Evolutionary conservation across 2,797 vertebrate species (phyloP).

Genomic region (Galaxias olidus): DNA sequence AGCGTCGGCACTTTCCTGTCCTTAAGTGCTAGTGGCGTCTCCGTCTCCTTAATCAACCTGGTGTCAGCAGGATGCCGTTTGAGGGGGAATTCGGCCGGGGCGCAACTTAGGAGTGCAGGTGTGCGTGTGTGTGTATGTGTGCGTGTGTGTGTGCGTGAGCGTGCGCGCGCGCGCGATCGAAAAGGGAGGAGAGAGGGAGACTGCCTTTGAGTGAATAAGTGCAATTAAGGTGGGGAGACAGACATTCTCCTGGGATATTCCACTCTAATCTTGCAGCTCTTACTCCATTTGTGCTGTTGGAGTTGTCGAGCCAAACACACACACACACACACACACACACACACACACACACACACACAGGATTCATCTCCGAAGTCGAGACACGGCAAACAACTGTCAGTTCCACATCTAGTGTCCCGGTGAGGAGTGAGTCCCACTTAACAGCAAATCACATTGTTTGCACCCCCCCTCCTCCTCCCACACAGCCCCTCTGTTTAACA

Average conservation of each 20-base stretch:
- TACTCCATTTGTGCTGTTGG: conserved; percentile 61
- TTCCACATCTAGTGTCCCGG: conserved; percentile 36
- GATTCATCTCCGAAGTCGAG: conserved; percentile 21
- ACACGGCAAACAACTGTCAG: conserved; percentile 39
- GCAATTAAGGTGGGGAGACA: conserved; percentile 49
- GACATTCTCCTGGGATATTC: conserved; percentile 51
- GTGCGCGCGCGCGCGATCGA: conserved; percentile 3
- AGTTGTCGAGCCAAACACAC: conserved; percentile 24
- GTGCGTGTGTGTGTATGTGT: conserved; percentile 3
- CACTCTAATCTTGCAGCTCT: conserved; percentile 52
- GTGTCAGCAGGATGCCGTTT: conserved; percentile 43
- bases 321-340: conserved; percentile 1
- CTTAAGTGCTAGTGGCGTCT: conserved; percentile 38
- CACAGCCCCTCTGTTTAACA: no score
- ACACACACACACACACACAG: conserved; percentile 11
- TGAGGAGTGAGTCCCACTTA: conserved; percentile 42
- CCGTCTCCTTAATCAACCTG: conserved; percentile 53
- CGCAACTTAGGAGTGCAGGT: background rate
- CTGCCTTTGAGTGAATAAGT: conserved; percentile 9
- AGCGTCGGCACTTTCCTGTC: conserved; percentile 50
- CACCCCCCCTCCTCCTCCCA: background rate
- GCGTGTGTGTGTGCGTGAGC: conserved; percentile 15
- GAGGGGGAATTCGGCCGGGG: background rate
- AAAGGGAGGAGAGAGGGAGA: conserved; percentile 3
- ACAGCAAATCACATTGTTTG: conserved; percentile 29